phyloP scores from a whole-genome alignment of 2,797 vertebrate genomes.

The Fistularia tabacaria region DNA sequence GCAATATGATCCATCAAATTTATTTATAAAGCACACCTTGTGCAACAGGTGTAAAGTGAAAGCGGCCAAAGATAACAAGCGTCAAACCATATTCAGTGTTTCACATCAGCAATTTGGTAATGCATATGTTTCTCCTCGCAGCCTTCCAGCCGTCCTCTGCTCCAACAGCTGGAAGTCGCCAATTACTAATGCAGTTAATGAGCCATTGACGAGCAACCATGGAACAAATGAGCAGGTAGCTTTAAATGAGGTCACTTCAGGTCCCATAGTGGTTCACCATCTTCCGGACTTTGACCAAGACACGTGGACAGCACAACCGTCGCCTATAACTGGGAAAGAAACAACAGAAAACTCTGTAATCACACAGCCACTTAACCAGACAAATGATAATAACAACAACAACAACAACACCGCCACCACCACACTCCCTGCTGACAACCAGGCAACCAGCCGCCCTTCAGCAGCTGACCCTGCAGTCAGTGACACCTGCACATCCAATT shows the following conservation, averaged over 20 bases:
- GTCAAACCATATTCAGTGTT: neutral
- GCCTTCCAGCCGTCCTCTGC: constrained; percentile 84
- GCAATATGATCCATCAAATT: too few species aligned
- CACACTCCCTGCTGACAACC: neutral
- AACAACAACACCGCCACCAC: neutral
- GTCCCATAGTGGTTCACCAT: constrained; percentile 27
- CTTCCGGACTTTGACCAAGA: constrained; percentile 58
- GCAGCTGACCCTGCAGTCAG: too few species aligned
- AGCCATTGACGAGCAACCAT: constrained; percentile 25
- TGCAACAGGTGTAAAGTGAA: too few species aligned
- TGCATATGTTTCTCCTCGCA: constrained; percentile 52
- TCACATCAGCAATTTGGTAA: neutral
- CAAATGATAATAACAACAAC: constrained; percentile 59
- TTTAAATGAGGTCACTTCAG: constrained; percentile 17
- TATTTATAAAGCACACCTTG: too few species aligned
- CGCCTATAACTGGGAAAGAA: neutral
- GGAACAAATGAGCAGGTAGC: constrained; percentile 17
- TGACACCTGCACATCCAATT: too few species aligned
- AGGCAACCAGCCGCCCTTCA: too few species aligned
- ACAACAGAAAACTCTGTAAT: too few species aligned
- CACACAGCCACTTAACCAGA: constrained; percentile 1
- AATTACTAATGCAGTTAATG: constrained; percentile 44
- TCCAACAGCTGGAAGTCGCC: constrained; percentile 86
- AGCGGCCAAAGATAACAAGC: too few species aligned
- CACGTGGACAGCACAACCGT: constrained; percentile 28